Conservation (phyloP, 2,888 invertebrate species). For the Ectemnius continuus region DNA sequence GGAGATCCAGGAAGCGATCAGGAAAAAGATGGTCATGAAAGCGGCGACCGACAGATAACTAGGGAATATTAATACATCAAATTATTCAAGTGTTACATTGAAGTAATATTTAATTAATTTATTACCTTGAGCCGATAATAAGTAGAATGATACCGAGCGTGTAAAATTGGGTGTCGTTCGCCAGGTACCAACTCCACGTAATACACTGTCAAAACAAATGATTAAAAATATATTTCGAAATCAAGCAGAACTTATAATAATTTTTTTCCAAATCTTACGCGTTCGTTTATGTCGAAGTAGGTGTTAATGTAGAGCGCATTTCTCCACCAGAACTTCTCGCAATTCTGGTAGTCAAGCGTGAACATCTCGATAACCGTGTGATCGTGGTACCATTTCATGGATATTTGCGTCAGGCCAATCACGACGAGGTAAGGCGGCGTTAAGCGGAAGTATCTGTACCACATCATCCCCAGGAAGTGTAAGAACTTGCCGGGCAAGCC, state of each 20-base stretch:
- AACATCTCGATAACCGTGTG: constrained; percentile 87
- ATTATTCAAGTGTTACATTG: not conserved
- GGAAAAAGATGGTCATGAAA: constrained; percentile 73
- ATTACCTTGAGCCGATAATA: constrained; percentile 84
- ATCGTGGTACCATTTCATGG: constrained; percentile 85
- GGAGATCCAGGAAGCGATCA: constrained; percentile 78
- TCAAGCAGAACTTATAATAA: not conserved
- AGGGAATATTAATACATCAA: constrained; percentile 10
- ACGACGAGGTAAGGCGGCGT: constrained; percentile 91
- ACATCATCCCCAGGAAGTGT: constrained; percentile 79
- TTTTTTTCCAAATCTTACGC: not conserved
- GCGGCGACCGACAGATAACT: constrained; percentile 68
- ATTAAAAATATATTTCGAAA: too few relatives aligned
- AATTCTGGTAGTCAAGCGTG: constrained; percentile 85
- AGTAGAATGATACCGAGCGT: constrained; percentile 84
- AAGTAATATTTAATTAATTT: not conserved
- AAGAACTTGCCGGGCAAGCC: constrained; percentile 78
- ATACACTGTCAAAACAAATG: constrained; percentile 81
- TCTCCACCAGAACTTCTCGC: constrained; percentile 90
- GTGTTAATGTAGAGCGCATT: constrained; percentile 91
- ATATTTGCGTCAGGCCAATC: constrained; percentile 86
- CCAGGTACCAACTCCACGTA: constrained; percentile 91
- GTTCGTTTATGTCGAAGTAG: constrained; percentile 80
- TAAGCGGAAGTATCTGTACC: constrained; percentile 80
- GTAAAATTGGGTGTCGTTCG: constrained; percentile 89